Base-by-base conservation (phyloP, 2,888 invertebrate genomes). In the Apotomis capreana region DNA sequence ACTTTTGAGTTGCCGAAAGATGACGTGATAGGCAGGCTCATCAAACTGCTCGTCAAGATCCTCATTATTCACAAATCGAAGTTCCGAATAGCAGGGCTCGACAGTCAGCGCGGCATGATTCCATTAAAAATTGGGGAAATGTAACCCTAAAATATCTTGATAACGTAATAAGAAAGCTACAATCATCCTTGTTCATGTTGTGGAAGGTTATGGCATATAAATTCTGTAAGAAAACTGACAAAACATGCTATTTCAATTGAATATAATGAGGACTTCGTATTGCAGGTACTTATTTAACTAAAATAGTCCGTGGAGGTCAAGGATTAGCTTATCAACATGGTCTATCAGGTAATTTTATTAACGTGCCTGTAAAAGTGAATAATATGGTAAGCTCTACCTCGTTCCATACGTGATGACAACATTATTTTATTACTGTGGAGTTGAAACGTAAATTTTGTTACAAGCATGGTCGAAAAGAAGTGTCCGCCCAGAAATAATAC, bases 401-500 rank as follows among this genome's bases (percentile, higher is more conserved):
- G 44, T 10, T 58, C 58, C 0, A 36, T 59, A 59, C 5, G 40
- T 59, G 44, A 59, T 26, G 26, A 57, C 10, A 57, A 57, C 26
- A 26, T 44, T 9, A 59, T 59, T 59, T 44, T 9, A 59, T 59
- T 59, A 59, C 44, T n/a, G 59, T 59, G 9, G 59, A 59, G 9
- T n/a, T 59, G 13, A 59, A 59, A 59, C 8, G 59, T 44, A 44
- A 40, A n/a, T 40, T 13, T 4, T 59, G 59, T 44, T 44, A 59
- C n/a, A 59, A 44, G n/a, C 59, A 59, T 9, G 59, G 44, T 13
- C 44, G 59, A 12, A 59, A 59, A 44, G 59, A 59, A 44, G 4
- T 3, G 10, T 59, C 9, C 59, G 59, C 5, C 59, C 59, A 4
- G 40, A 40, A 59, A 13, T 59, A 44, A n/a, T 44, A n/a, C 59